A percentile compares a stretch with the other conserved stretches of the same genome.
These are phyloP conservation scores for Spatulosminthurus flaviceps DNA, from an alignment of 2,888 invertebrate genomes.

Conservation along the genomic window DNA sequence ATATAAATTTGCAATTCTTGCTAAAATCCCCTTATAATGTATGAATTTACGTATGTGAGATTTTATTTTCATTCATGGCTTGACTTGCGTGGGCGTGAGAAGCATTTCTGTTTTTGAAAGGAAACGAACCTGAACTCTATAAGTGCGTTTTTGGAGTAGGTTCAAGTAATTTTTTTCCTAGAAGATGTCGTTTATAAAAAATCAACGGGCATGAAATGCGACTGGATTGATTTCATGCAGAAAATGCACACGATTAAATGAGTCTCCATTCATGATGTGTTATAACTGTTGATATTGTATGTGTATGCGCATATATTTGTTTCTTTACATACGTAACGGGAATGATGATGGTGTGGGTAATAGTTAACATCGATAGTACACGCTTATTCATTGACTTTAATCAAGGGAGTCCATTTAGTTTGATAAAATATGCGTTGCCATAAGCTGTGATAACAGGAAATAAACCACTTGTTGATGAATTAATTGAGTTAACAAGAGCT, in stretches of 20 bases:
- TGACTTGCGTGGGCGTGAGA: neutral
- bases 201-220: neutral
- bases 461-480: constrained; percentile 18
- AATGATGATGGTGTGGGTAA: neutral
- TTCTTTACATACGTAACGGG: too few species aligned
- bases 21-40: too few species aligned
- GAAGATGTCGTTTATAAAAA: neutral
- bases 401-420: constrained; percentile 18
- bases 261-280: neutral
- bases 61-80: neutral
- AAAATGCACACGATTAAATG: constrained; percentile 7
- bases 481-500: neutral
- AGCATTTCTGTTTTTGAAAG: neutral
- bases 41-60: neutral
- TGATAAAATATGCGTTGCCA: constrained; percentile 30
- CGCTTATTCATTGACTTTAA: neutral
- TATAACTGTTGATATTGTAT: too few species aligned
- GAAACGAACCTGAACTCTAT: constrained; percentile 21
- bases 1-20: too few species aligned
- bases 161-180: neutral
- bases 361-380: neutral
- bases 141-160: constrained; percentile 11
- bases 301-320: neutral
- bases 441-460: constrained; percentile 21
- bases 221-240: constrained; percentile 13